Evolutionary conservation across 2,888 invertebrate species (phyloP).

Genomic region (Ornithoptera priamus): DNA sequence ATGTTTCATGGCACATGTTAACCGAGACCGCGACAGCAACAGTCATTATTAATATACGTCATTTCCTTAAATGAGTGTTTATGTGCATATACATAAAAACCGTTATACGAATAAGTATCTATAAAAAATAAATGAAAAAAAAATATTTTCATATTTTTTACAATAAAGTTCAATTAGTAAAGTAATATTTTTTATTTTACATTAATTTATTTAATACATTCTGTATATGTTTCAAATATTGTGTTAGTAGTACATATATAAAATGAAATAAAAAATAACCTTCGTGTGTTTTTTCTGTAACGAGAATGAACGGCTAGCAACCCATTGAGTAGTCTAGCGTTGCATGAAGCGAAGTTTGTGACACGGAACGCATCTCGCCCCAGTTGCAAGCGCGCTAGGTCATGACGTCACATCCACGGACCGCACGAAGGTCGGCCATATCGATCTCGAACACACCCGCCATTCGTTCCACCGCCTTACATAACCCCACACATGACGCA

Average conservation of each 20-base stretch:
- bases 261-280: background rate
- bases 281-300: background rate
- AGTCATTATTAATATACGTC: slow-evolving; percentile 34
- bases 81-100: background rate
- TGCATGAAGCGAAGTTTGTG: slow-evolving; percentile 46
- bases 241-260: background rate
- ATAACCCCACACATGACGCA: slow-evolving; percentile 32
- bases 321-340: slow-evolving; percentile 22
- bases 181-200: too few species aligned
- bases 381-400: slow-evolving; percentile 57
- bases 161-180: background rate
- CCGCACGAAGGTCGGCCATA: slow-evolving; percentile 70
- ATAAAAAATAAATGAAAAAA: background rate
- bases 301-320: background rate
- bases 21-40: slow-evolving; percentile 49
- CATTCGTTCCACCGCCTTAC: slow-evolving; percentile 36
- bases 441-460: slow-evolving; percentile 67
- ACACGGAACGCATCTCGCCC: slow-evolving; percentile 63
- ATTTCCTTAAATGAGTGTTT: slow-evolving; percentile 6
- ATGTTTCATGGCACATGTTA: slow-evolving; percentile 48
- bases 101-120: background rate
- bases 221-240: too few species aligned
- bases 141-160: background rate
- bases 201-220: too few species aligned
- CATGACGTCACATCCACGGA: slow-evolving; percentile 68